Conservation (phyloP, 2,797 vertebrate species). For the Catharus ustulatus region DNA sequence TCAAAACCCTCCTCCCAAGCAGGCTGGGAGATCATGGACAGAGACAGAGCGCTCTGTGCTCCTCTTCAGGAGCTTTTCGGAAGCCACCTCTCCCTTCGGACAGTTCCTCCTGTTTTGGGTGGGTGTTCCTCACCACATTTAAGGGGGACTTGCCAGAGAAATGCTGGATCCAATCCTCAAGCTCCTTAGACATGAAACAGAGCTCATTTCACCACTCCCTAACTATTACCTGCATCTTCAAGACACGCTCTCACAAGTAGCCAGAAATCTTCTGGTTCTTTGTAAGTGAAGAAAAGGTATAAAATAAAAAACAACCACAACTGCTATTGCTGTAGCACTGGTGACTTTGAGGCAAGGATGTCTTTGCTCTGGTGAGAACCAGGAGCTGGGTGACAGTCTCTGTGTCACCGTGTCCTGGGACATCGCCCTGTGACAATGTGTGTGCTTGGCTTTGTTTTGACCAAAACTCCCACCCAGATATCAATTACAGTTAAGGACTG, state of each 20-base stretch:
- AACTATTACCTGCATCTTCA: not conserved
- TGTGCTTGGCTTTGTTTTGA: not conserved
- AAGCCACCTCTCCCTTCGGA: not conserved
- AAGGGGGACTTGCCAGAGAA: not conserved
- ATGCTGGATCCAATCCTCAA: not conserved
- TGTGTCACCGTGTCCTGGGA: not conserved
- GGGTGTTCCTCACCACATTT: not conserved
- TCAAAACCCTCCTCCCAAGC: not conserved
- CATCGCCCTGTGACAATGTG: too few species aligned
- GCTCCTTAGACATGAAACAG: not conserved
- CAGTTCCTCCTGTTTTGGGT: not conserved
- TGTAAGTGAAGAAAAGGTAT: not conserved
- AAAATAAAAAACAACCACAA: not conserved
- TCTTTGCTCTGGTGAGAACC: not conserved
- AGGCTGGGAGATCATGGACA: not conserved
- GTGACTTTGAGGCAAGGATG: not conserved
- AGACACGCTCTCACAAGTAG: not conserved
- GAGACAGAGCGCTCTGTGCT: fast-evolving
- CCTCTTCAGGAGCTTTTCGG: not conserved
- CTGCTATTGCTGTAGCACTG: not conserved
- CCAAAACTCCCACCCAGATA: not conserved
- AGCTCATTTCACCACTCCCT: not conserved
- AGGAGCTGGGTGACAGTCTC: not conserved
- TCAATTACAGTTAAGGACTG: not conserved
- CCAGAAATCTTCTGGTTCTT: not conserved